A percentile compares a stretch with the other conserved stretches of the same genome.
phyloP scores from a whole-genome alignment of 2,113 vertebrate genomes.

The Nothobranchius furzeri region DNA sequence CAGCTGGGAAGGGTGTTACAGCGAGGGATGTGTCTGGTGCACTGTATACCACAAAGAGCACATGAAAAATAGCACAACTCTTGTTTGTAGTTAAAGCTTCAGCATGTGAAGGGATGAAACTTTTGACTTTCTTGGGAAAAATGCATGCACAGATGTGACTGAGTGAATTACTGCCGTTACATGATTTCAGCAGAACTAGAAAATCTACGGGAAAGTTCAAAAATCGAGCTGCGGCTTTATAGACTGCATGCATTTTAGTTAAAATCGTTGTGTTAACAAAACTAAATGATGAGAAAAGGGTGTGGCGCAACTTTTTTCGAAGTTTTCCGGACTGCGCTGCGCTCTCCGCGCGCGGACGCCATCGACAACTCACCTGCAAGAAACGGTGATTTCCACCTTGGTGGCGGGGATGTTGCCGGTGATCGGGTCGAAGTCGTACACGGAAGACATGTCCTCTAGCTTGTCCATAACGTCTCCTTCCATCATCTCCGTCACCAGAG shows the following conservation, averaged over 20 bases:
- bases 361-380: conserved; percentile 84
- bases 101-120: background rate
- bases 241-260: no score
- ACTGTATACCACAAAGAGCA: no score
- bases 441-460: conserved; percentile 87
- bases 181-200: background rate
- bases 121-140: background rate
- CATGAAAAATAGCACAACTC: no score
- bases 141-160: background rate
- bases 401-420: conserved; percentile 90
- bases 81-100: background rate
- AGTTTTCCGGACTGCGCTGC: conserved; percentile 34
- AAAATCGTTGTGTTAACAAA: no score
- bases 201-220: no score
- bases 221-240: no score
- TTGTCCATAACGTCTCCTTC: conserved; percentile 86
- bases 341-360: background rate
- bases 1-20: no score
- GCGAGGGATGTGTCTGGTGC: no score
- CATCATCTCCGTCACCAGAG: conserved; percentile 73
- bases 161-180: background rate
- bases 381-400: conserved; percentile 94
- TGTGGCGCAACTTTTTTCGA: conserved; percentile 63
- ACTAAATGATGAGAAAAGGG: conserved; percentile 4
- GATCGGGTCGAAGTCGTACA: conserved; percentile 88